Evolutionary conservation across 1,140 invertebrate species (phyloP).

Genomic region (Cepaea nemoralis): DNA sequence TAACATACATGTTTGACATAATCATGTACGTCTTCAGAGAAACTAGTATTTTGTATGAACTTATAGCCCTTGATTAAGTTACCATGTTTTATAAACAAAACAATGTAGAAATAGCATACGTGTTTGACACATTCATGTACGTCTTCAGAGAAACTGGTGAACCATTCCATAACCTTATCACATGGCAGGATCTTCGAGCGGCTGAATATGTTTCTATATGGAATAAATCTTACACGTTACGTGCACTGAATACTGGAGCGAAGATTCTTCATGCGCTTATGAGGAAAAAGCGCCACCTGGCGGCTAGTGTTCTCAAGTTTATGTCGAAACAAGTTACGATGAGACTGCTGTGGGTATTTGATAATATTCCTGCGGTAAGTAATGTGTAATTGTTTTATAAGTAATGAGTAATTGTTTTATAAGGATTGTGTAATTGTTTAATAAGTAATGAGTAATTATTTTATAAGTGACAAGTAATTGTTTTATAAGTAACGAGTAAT

Average conservation of each 20-base stretch:
- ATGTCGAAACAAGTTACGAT: constrained; percentile 65
- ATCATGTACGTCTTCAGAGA: no score
- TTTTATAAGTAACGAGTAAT: no score
- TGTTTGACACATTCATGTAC: background rate
- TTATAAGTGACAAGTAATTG: no score
- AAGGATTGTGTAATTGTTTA: no score
- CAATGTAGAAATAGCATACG: no score
- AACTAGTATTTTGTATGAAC: no score
- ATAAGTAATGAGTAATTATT: no score
- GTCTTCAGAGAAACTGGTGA: constrained; percentile 79
- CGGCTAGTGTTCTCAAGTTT: constrained; percentile 74
- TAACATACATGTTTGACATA: no score
- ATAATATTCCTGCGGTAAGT: constrained; percentile 77
- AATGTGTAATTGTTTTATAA: no score
- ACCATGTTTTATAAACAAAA: no score
- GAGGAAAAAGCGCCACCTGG: constrained; percentile 83
- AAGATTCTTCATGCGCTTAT: constrained; percentile 82
- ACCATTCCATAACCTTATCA: constrained; percentile 93
- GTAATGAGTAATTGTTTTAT: background rate
- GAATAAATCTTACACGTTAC: constrained; percentile 86
- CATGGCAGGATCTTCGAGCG: constrained; percentile 94
- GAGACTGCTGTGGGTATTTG: constrained; percentile 44
- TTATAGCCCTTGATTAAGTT: no score
- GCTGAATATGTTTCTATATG: constrained; percentile 84
- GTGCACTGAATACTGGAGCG: constrained; percentile 77